Conservation (phyloP, 2,888 invertebrate genomes). For the Gari tellinella region DNA sequence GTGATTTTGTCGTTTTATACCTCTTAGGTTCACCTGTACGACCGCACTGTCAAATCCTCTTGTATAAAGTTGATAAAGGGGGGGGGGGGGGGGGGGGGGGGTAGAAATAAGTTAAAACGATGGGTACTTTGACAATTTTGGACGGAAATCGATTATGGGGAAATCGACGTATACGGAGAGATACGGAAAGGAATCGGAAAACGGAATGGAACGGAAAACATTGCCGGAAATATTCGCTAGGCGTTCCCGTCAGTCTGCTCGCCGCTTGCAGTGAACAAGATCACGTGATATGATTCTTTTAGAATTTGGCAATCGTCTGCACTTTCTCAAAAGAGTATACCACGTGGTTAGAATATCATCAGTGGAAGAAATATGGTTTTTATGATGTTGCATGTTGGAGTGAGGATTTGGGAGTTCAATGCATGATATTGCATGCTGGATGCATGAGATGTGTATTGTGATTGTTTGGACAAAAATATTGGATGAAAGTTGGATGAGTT, state of each 20-base stretch:
- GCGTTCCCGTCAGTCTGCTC: conserved; percentile 5
- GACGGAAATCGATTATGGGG: too few relatives aligned
- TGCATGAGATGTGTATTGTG: too few relatives aligned
- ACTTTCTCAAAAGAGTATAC: conserved; percentile 29
- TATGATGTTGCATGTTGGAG: too few relatives aligned
- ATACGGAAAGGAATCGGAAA: conserved; percentile 8
- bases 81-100: too few relatives aligned
- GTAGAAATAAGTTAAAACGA: too few relatives aligned
- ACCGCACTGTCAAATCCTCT: too few relatives aligned
- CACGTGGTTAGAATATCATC: conserved; percentile 12
- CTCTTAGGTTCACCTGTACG: too few relatives aligned
- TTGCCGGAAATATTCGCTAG: not conserved
- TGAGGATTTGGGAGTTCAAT: too few relatives aligned
- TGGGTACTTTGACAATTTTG: too few relatives aligned
- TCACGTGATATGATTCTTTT: conserved; percentile 37
- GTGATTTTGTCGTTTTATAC: too few relatives aligned
- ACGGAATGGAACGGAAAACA: too few relatives aligned
- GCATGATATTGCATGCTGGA: not conserved
- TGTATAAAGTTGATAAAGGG: too few relatives aligned
- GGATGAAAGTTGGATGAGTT: conserved; percentile 57
- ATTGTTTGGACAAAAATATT: conserved; percentile 10
- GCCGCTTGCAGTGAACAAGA: conserved; percentile 4
- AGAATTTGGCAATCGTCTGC: conserved; percentile 14
- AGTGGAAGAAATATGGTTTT: not conserved
- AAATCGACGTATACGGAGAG: not conserved